Conservation (phyloP, 2,797 vertebrate species). For the Potorous gilbertii region DNA sequence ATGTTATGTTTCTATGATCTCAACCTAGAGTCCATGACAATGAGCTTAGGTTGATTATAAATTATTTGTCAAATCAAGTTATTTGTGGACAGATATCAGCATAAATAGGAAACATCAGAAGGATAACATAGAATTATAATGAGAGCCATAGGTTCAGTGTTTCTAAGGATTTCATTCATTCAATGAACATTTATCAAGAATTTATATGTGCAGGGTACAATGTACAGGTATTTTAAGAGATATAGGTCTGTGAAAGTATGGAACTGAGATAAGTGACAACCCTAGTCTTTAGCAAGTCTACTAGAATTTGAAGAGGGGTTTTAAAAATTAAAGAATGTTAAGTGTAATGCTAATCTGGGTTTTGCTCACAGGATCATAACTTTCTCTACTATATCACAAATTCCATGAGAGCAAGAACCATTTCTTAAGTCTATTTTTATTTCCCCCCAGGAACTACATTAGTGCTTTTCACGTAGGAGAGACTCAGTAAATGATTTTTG, state of each 20-base stretch:
- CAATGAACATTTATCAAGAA: neutral
- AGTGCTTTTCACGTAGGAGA: neutral
- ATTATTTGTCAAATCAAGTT: neutral
- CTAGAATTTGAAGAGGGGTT: neutral
- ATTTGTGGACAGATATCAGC: neutral
- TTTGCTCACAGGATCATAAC: neutral
- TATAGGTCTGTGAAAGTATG: neutral
- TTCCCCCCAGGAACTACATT: neutral
- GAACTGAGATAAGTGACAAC: neutral
- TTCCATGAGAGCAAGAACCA: neutral
- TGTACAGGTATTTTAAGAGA: neutral
- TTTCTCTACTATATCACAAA: neutral
- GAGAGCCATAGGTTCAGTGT: neutral
- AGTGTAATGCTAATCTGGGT: neutral
- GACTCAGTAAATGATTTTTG: neutral
- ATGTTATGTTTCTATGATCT: neutral
- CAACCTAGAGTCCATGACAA: neutral
- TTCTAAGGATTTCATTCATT: neutral
- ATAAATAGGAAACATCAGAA: neutral
- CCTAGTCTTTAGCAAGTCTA: neutral
- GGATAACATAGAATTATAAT: neutral
- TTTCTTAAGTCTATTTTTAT: neutral
- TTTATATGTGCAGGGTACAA: neutral
- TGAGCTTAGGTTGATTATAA: neutral
- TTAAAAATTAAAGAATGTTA: neutral